Base-by-base conservation (phyloP, 1,140 invertebrate species). In the Adoxophyes honmai region DNA sequence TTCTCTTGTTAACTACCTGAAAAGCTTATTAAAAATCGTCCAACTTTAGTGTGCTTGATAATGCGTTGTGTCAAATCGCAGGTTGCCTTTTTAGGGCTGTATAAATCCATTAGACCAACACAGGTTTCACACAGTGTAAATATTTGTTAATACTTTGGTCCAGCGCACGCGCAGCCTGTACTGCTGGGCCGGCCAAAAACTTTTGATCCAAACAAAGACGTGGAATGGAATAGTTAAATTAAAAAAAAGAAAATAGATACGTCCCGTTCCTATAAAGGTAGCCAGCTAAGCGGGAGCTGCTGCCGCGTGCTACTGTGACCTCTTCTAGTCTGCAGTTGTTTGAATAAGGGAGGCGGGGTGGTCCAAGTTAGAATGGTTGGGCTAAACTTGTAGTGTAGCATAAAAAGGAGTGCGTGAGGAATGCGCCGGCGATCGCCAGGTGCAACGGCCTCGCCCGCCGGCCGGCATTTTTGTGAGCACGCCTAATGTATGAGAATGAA, bases 371-470 rank as follows among this genome's bases (percentile, higher is more conserved):
- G 59, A 67, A 28, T 70, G 70, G 73, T 65, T 58, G 66, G 66
- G 57, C 63, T 66, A 64, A 72, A 63, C 60, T 66, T 52, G 65
- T 69, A 68, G 65, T 69, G 64, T 66, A 71, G 66, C 55, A 79
- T 81, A 83, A 83, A 80, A 84, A 80, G 73, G 77, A 80, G 78
- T 80, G 77, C 70, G 78, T 80, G 70, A 75, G 81, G 81, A 84
- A 84, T 84, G 78, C 68, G 75, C 66, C 63, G 69, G 53, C 64
- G 68, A 70, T 66, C 60, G 73, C 67, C 77, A 81, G 78, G 81
- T 84, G 81, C 81, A 84, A 78, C 69, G 78, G 63, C 81, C 81
- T 63, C 64, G 65, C 57, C 71, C 73, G 58, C 68, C 68, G 59
- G 60, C 68, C 60, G 62, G 68, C 68, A 78, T 81, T 81, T 81